Evolutionary conservation across 2,888 invertebrate genomes (phyloP).

Genomic region (Tortrix viridana): DNA sequence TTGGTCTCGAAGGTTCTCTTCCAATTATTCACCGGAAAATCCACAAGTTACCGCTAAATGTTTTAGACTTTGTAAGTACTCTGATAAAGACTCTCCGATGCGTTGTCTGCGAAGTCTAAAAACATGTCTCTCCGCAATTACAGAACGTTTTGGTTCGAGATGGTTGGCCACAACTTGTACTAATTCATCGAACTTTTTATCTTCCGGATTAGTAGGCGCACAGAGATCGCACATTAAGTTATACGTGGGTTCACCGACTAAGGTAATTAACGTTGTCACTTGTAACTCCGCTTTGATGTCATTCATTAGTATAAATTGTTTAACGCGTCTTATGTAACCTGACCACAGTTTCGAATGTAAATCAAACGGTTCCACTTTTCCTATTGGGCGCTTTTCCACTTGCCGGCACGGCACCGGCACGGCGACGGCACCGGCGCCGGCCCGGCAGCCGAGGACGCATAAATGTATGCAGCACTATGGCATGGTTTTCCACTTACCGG

Average conservation of each 20-base stretch:
- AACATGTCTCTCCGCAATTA: no score
- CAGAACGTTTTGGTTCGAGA: background rate
- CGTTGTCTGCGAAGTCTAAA: no score
- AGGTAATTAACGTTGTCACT: slow-evolving; percentile 32
- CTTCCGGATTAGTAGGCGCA: slow-evolving; percentile 6
- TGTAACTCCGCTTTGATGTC: slow-evolving; percentile 24
- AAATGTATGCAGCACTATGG: no score
- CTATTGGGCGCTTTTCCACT: no score
- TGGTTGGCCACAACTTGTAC: background rate
- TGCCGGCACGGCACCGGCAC: no score
- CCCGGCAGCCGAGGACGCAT: no score
- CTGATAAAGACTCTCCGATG: no score
- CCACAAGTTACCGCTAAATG: no score
- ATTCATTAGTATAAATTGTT: slow-evolving; percentile 32
- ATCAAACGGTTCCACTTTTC: slow-evolving; percentile 6
- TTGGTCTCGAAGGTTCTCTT: background rate
- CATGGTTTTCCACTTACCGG: no score
- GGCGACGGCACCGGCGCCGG: no score
- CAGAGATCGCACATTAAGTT: slow-evolving; percentile 36
- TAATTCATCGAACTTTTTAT: slow-evolving; percentile 1
- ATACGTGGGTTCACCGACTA: slow-evolving; percentile 35
- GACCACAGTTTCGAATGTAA: background rate
- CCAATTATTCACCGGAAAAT: background rate
- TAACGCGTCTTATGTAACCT: slow-evolving; percentile 12
- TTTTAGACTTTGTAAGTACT: no score